Base-by-base conservation (phyloP, 1,140 invertebrate species). In the Drosophila nasuta region DNA sequence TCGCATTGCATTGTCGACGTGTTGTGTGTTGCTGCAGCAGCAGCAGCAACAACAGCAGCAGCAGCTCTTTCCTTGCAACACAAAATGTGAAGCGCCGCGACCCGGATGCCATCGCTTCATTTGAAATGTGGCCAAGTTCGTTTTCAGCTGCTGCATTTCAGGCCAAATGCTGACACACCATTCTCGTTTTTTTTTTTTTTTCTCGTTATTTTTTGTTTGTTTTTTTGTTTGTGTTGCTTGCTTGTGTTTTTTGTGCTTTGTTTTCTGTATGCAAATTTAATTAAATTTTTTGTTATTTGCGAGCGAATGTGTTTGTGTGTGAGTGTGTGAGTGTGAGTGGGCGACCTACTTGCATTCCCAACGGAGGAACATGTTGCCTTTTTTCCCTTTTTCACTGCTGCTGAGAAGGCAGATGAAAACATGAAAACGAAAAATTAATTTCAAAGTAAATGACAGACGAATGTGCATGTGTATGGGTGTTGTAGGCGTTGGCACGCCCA, bases 271-370 rank as follows among this genome's bases (percentile, higher is more conserved):
- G 68, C 56, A 72, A 62, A 76, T 74, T 68, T 74, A 77, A 77
- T 77, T 68, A 74, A 74, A 63, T 63, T 63, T 73, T 62, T 52
- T 65, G 33, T 15, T 65, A 43, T 15, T 65, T 71, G n/a, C 43
- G 17, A 17, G 46, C 35, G 35, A 48, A 7, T 56, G n/a, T 35
- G 30, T 15, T 17, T 35, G 5, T 52, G 8, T n/a, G 43, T 20
- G 33, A 20, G 54, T 59, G 51, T 56, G 62, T 30, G 54, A 20
- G 30, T 30, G 33, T 67, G 57, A 51, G 66, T 25, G 35, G 3
- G 28, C 69, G 76, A 74, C 77, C 86, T 81, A 83, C 52, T 73
- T 77, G 75, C 71, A 77, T 35, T 77, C 72, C 72, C 76, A 49
- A 65, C 74, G 62, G 38, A 64, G 76, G 75, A 70, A 63, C 68